Base-by-base conservation (phyloP, 2,797 vertebrate species). In the Bufotes viridis region DNA sequence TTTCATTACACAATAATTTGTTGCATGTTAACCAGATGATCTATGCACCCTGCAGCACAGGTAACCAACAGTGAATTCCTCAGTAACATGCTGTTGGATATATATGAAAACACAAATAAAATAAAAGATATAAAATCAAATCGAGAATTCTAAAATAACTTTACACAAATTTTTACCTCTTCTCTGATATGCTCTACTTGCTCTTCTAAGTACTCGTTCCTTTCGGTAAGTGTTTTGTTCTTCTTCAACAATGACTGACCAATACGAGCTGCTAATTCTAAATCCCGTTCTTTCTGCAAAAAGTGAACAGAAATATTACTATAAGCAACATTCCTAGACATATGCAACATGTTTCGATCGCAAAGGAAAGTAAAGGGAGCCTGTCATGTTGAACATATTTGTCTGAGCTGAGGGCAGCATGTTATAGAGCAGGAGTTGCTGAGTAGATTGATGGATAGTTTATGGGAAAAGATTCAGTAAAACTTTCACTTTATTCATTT, bases 241-340 rank as follows among this genome's bases (percentile, higher is more conserved):
- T 99, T 99, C 96, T 99, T 99, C 90, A 99, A 90, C 90, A 99
- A 94, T 0, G 98, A 99, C 95, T 99, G 98, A 91, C 98, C 98
- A 8, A 99, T 99, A 58, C 97, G 96, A 91, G 98, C 98, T 1
- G 98, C 98, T 88, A 99, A 95, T 93, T 99, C 98, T 92, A 99
- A 93, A 93, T 99, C 98, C 17, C 98, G 96, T 93, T 99, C 98
- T 97, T 99, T 99, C 98, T 99, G 87, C 42, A 91, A 58, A 76
- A 88, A 29, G 7, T 8, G 34, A 14, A 65, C 60, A 81, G 34
- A 81, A 67, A 81, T 7, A 3, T 7, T 9, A n/a, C 10, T 14
- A 15, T 14, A 78, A 78, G 22, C 1, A 51, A 53, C 6, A n/a
- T 75, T 49, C 6, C 18, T 22, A 22, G 53, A 14, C 4, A 74